Evolutionary conservation across 2,888 invertebrate genomes (phyloP), one percentile per base, ranked within the genome.

Genomic region (Lasioglossum oenotherae): DNA sequence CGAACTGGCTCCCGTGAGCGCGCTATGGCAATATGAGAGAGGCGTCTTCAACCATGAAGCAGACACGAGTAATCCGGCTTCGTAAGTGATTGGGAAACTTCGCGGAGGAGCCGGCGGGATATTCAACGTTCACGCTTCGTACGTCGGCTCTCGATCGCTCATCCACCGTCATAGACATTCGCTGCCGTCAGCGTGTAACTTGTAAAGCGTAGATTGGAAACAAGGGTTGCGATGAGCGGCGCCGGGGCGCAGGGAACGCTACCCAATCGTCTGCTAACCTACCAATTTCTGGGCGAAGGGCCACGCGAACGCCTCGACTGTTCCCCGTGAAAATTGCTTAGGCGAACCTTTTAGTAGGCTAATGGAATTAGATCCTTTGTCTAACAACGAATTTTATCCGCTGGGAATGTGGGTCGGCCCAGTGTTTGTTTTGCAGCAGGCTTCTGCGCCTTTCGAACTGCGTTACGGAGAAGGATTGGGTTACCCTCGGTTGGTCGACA

Each of bases 81-180:
- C 87, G 87, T 93, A 92, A 93, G 92, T 93, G 93, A 93, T 93
- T 93, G 93, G 91, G 92, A 91, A 90, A 92, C 90, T 90, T 85
- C 71, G 71, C 77, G 83, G 81, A 88, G 90, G 87, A 91, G 91
- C 91, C 89, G 80, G 78, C 74, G 89, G 92, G 91, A 93, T 93
- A 93, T 93, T 93, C 91, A 91, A 92, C 89, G 89, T 91, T 89
- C 86, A 86, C 89, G 90, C 88, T 88, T 83, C 80, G 86, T 80
- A 83, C 53, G 78, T 71, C 69, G 86, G 74, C 69, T 81, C 23
- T 67, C 81, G 82, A 86, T 82, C 76, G 69, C 38, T 82, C 86
- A 82, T 86, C 79, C 82, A 76, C 74, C 74, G 82, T 73, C 79
- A 75, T 69, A 81, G 86, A 82, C 78, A 78, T 86, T 81, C 86